Evolutionary conservation across 1,140 invertebrate species (phyloP).

Genomic region (Anastrepha ludens): DNA sequence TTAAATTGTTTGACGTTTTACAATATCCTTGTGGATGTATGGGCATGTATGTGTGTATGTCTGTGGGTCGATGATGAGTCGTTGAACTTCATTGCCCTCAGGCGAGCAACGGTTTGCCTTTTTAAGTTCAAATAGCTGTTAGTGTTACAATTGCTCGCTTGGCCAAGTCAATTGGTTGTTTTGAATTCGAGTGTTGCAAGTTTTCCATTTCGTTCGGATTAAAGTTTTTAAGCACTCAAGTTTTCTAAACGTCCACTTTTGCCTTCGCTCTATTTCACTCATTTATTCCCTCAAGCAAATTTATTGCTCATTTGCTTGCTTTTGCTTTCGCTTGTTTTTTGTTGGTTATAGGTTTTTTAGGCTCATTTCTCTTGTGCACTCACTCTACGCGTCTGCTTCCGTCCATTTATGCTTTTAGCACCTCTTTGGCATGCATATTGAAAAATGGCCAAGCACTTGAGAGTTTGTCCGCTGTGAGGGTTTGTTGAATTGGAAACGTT

Average conservation of each 20-base stretch:
- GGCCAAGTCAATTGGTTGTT: neutral
- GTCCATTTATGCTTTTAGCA: neutral
- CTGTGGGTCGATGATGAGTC: constrained; percentile 15
- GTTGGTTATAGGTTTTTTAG: constrained; percentile 8
- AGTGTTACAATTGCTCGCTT: neutral
- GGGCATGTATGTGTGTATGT: neutral
- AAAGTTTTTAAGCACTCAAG: neutral
- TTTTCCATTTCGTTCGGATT: constrained; percentile 9
- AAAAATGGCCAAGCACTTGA: constrained; percentile 15
- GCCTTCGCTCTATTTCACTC: constrained; percentile 15
- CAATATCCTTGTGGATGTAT: neutral
- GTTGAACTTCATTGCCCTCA: constrained; percentile 3
- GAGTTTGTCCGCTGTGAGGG: neutral
- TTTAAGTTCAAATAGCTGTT: constrained; percentile 27
- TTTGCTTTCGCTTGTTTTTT: constrained; percentile 21
- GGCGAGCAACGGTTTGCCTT: neutral
- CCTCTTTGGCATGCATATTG: neutral
- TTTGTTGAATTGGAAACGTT: neutral
- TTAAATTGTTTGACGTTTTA: constrained; percentile 39
- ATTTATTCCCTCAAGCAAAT: neutral
- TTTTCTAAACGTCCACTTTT: neutral
- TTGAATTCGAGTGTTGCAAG: constrained; percentile 21
- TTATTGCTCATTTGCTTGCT: constrained; percentile 6
- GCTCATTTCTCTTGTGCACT: neutral
- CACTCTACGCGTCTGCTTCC: neutral